phyloP scores from a whole-genome alignment of 1,140 invertebrate genomes.

The Triops longicaudatus region DNA sequence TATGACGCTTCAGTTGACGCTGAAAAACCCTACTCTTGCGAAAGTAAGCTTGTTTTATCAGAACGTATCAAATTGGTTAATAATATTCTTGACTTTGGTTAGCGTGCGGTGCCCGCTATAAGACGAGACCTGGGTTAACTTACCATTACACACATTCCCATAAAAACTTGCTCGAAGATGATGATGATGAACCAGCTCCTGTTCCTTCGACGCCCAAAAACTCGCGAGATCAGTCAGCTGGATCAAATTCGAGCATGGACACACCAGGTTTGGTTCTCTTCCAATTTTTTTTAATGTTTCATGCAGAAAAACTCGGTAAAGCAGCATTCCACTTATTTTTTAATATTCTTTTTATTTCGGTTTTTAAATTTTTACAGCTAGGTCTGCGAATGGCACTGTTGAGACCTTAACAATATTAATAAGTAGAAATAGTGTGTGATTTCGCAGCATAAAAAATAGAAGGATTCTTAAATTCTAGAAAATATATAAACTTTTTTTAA shows the following conservation, averaged over 20 bases:
- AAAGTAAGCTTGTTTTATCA: conserved; percentile 62
- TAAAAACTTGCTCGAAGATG: conserved; percentile 49
- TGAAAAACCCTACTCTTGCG: conserved; percentile 86
- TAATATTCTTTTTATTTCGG: too few species aligned
- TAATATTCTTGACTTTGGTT: conserved; percentile 37
- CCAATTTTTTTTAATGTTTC: background rate
- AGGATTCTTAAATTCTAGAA: too few species aligned
- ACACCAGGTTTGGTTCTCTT: conserved; percentile 9
- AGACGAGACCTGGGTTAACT: conserved; percentile 88
- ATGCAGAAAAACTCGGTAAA: background rate
- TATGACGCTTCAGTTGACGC: conserved; percentile 61
- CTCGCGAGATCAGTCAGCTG: background rate
- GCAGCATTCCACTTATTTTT: too few species aligned
- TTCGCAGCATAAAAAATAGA: too few species aligned
- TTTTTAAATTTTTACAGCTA: too few species aligned
- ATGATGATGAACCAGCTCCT: conserved; percentile 21
- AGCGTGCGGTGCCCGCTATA: conserved; percentile 95
- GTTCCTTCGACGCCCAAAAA: conserved; percentile 16
- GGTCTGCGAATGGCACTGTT: too few species aligned
- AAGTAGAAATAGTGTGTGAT: too few species aligned
- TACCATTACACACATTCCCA: conserved; percentile 97
- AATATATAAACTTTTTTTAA: too few species aligned
- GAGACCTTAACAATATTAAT: too few species aligned
- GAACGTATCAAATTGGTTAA: conserved; percentile 16
- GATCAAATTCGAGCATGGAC: background rate